phyloP scores from a whole-genome alignment of 2,888 invertebrate species.

The Eristalinus aeneus region DNA sequence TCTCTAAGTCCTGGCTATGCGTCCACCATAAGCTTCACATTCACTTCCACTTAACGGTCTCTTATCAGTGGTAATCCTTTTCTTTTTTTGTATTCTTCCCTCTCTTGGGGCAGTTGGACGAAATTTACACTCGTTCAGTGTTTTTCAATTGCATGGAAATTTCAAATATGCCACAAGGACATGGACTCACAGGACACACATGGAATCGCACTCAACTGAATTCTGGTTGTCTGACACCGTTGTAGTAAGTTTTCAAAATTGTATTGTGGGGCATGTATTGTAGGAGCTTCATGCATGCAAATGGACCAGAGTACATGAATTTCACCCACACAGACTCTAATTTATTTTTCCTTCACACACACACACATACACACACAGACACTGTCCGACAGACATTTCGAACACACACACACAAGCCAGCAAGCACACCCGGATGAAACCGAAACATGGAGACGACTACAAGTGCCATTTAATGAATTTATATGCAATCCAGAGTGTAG shows the following conservation, averaged over 20 bases:
- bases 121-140: neutral
- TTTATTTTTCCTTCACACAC: too few species aligned
- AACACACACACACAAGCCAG: neutral
- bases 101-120: neutral
- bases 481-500: conserved; percentile 30
- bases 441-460: neutral
- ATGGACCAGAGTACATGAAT: neutral
- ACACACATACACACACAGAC: neutral
- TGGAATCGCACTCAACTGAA: neutral
- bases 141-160: neutral
- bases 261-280: neutral
- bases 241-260: neutral
- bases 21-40: neutral
- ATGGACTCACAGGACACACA: neutral
- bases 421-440: neutral
- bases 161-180: neutral
- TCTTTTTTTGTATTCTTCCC: neutral
- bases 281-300: neutral
- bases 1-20: neutral
- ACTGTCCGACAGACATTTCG: neutral
- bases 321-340: neutral
- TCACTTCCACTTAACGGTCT: neutral
- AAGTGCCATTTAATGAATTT: conserved; percentile 2
- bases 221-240: neutral
- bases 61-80: conserved; percentile 17